Conservation (phyloP, 2,113 vertebrate species). For the Pseudopipra pipra region DNA sequence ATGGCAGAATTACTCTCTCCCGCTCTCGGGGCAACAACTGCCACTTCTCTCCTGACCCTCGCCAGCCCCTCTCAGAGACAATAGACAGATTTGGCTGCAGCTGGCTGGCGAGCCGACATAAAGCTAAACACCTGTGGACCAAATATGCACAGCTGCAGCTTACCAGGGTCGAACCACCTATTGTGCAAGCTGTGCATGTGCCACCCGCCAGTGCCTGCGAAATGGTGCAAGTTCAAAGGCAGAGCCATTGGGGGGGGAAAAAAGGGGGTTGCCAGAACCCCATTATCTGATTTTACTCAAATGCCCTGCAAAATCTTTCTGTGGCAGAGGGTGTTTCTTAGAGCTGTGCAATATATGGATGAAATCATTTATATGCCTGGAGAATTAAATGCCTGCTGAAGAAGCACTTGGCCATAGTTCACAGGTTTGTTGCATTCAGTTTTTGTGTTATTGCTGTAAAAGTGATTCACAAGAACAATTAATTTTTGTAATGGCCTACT, state of each 20-base stretch:
- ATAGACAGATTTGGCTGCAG: not conserved
- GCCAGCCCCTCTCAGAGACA: not conserved
- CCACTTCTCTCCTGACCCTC: not conserved
- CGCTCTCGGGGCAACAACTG: not conserved
- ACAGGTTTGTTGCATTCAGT: not conserved
- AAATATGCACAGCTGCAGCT: not conserved
- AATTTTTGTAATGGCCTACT: not conserved
- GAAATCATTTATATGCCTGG: not conserved
- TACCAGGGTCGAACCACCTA: not conserved
- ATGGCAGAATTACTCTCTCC: not conserved
- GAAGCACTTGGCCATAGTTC: not conserved
- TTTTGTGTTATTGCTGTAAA: not conserved
- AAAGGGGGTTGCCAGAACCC: not conserved
- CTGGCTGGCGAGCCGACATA: not conserved
- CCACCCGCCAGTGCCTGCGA: not conserved
- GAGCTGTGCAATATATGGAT: not conserved
- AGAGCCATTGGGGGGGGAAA: rapidly evolving
- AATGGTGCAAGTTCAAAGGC: not conserved
- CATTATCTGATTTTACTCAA: not conserved
- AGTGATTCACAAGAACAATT: not conserved
- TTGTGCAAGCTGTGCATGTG: not conserved
- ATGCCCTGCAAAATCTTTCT: not conserved
- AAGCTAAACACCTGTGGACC: not conserved
- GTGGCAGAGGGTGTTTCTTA: not conserved
- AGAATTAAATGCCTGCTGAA: not conserved